Percentiles rank a stretch among this genome's conserved stretches.
phyloP scores from a whole-genome alignment of 2,113 vertebrate genomes.

The Enhydra lutris region DNA sequence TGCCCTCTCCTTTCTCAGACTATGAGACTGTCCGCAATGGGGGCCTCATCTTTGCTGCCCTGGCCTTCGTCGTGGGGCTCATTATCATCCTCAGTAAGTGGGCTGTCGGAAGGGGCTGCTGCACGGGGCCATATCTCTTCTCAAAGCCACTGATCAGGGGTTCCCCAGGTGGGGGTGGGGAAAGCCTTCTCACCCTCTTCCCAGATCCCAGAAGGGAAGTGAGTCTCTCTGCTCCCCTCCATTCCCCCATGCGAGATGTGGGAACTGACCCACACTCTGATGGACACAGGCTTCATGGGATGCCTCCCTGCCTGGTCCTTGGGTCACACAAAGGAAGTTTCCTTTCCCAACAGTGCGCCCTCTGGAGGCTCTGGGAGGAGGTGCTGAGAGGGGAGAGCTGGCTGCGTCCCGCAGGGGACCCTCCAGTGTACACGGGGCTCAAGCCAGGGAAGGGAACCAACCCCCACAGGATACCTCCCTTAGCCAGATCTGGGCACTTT shows the following conservation, averaged over 20 bases:
- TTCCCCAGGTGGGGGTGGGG: background rate
- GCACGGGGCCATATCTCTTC: background rate
- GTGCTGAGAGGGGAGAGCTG: fast-evolving
- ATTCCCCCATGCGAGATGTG: background rate
- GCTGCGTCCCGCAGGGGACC: background rate
- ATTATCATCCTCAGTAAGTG: conserved; percentile 89
- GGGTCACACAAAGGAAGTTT: too few relatives aligned
- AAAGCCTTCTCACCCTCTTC: background rate
- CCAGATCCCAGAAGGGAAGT: background rate
- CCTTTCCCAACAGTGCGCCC: background rate
- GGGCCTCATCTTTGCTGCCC: conserved; percentile 88
- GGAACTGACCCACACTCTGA: background rate
- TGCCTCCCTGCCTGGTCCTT: fast-evolving
- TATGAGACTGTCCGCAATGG: conserved; percentile 87
- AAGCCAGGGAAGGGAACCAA: fast-evolving
- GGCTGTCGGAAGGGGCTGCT: fast-evolving
- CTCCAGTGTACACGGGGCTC: fast-evolving
- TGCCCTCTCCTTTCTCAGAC: conserved; percentile 74
- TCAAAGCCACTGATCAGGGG: background rate
- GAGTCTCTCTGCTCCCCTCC: fast-evolving
- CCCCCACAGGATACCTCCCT: background rate
- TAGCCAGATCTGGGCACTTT: background rate
- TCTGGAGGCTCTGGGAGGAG: background rate
- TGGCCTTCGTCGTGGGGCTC: conserved; percentile 87
- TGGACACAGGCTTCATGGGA: too few relatives aligned